These are phyloP conservation scores for Hymenopus coronatus DNA, from an alignment of 2,888 invertebrate species.

Conservation along the genomic window DNA sequence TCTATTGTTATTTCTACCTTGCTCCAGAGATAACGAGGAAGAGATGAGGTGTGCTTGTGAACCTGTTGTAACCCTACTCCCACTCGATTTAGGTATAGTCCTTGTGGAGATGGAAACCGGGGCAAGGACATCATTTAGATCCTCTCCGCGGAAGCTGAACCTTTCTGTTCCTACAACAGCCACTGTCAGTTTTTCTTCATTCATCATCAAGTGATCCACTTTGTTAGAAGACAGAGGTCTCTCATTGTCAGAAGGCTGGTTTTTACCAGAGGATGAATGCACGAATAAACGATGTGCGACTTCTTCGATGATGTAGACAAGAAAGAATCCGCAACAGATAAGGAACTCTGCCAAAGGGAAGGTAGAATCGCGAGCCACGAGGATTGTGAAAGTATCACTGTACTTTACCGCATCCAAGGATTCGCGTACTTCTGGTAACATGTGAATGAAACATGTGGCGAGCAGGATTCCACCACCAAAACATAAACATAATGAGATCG, in stretches of 20 bases:
- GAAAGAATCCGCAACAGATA: conserved; percentile 54
- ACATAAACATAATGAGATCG: conserved; percentile 42
- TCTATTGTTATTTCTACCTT: neutral
- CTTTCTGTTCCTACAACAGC: neutral
- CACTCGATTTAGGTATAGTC: neutral
- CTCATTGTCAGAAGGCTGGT: conserved; percentile 38
- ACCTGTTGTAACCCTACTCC: conserved; percentile 25
- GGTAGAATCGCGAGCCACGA: conserved; percentile 31
- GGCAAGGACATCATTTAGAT: neutral
- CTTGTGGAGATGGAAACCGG: neutral
- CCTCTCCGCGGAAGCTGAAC: neutral
- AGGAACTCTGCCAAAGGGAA: conserved; percentile 53
- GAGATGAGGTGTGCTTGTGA: conserved; percentile 30
- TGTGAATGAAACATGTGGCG: conserved; percentile 57
- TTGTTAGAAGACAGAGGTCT: neutral
- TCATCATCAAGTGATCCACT: neutral
- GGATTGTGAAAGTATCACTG: conserved; percentile 17
- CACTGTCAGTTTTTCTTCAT: neutral
- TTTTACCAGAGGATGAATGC: conserved; percentile 38
- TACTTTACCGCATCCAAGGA: conserved; percentile 45
- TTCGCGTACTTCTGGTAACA: conserved; percentile 54
- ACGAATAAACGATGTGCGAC: conserved; percentile 43
- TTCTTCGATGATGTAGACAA: conserved; percentile 56
- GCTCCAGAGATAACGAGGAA: conserved; percentile 24
- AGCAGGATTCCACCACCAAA: conserved; percentile 58